Evolutionary conservation across 2,888 invertebrate species (phyloP).

Genomic region (Lacanobia oleracea): DNA sequence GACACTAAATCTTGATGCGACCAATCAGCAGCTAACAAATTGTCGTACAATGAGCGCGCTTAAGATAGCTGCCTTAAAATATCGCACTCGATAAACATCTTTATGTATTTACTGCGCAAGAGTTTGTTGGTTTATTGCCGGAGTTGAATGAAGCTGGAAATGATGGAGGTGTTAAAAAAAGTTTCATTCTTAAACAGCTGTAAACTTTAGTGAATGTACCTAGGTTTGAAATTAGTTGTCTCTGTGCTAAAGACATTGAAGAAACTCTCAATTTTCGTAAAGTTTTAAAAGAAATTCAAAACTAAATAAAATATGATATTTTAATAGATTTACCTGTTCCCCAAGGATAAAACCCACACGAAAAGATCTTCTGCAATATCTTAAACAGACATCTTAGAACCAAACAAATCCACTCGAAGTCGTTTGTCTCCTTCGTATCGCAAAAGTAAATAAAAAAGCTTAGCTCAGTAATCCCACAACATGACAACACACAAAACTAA

Average conservation of each 20-base stretch:
- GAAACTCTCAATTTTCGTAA: background rate
- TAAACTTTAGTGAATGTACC: too few relatives aligned
- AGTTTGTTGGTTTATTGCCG: slow-evolving; percentile 34
- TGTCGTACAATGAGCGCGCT: slow-evolving; percentile 50
- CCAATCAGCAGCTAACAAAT: slow-evolving; percentile 54
- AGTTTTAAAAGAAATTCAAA: background rate
- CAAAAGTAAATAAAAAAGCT: slow-evolving; percentile 72
- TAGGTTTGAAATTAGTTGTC: background rate
- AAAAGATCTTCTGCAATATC: slow-evolving; percentile 30
- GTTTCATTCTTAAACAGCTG: background rate
- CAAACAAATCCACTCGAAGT: slow-evolving; percentile 35
- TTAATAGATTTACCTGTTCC: slow-evolving; percentile 1
- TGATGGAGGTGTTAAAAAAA: background rate
- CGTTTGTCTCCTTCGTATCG: slow-evolving; percentile 58
- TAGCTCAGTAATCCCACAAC: slow-evolving; percentile 68
- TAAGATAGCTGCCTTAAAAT: slow-evolving; percentile 56
- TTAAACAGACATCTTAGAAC: slow-evolving; percentile 34
- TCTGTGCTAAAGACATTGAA: background rate
- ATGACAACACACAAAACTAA: slow-evolving; percentile 81
- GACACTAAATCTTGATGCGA: slow-evolving; percentile 48
- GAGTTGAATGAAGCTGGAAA: slow-evolving; percentile 1
- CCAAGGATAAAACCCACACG: slow-evolving; percentile 2
- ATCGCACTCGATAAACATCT: slow-evolving; percentile 54
- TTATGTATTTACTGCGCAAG: slow-evolving; percentile 47
- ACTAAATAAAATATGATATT: background rate